Base-by-base conservation (phyloP, 2,888 invertebrate species). In the Tholera decimalis region DNA sequence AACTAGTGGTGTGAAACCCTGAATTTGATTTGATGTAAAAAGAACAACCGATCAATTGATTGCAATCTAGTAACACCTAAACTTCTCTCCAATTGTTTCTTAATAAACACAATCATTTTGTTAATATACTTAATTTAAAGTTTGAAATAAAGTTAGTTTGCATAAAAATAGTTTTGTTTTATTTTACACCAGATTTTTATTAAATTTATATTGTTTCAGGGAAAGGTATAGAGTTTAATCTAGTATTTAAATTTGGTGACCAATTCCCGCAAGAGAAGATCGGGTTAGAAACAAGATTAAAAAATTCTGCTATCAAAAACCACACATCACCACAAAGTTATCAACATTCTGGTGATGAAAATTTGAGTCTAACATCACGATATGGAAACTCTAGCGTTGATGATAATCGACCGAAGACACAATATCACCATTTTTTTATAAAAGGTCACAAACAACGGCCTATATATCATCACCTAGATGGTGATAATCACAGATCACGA, bases 201-300 rank as follows among this genome's bases (percentile, higher is more conserved):
- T 30, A 3, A 20, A 20, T 22, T 44, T 28, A 1, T 56, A 30
- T 37, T 64, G 56, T 64, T 64, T 44, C 63, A 68, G 69, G 57
- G 28, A 43, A 55, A 22, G 69, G 35, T 15, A 37, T 68, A 11
- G 11, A 55, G 18, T 64, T 68, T 44, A 69, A 28, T 22, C 18
- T 64, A 11, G 15, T 35, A 24, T 64, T 56, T 69, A 22, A 22
- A 22, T 28, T 64, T 0, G 41, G 11, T 24, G 43, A 68, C 18
- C 22, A 33, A 9, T 20, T 18, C 22, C 2, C 13, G 0, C 1
- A 28, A 4, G 24, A 30, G 1, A 3, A 6, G 15, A 1, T 3
- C 2, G 3, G 1, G 15, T 5, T 20, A 20, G 11, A 37, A 20
- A 7, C 35, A 8, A 28, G 37, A n/a, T 44, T 11, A 26, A 13